Percentiles rank a stretch among this genome's conserved stretches.
These are phyloP conservation scores for Poecile montanus DNA, from an alignment of 2,797 vertebrate species.

Conservation along the genomic window DNA sequence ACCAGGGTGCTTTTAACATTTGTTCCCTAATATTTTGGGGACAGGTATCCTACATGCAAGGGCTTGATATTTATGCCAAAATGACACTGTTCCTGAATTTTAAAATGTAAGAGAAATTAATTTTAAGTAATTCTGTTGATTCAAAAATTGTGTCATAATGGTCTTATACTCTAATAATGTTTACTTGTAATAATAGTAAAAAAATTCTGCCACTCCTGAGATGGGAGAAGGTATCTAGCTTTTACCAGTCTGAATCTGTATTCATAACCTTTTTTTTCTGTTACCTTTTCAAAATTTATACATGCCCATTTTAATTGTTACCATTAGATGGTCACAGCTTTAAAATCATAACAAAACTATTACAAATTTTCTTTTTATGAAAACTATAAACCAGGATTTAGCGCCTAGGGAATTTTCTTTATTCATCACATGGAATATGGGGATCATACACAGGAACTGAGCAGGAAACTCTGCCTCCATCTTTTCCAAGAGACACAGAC, in stretches of 20 bases:
- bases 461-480: not conserved
- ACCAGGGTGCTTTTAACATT: not conserved
- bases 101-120: not conserved
- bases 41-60: not conserved
- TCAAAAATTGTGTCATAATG: not conserved
- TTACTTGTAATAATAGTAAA: not conserved
- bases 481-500: not conserved
- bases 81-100: not conserved
- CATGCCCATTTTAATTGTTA: not conserved
- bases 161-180: not conserved
- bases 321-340: not conserved
- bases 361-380: not conserved
- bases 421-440: not conserved
- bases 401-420: not conserved
- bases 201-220: not conserved
- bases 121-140: not conserved
- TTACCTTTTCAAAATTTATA: not conserved
- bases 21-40: not conserved
- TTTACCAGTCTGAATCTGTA: not conserved
- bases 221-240: not conserved
- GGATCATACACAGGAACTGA: not conserved
- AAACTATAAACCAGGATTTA: not conserved
- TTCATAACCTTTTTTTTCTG: not conserved
- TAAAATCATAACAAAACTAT: not conserved
- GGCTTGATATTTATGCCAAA: not conserved